Evolutionary conservation across 2,113 vertebrate genomes (phyloP).

Genomic region (Mormyrus lacerda): DNA sequence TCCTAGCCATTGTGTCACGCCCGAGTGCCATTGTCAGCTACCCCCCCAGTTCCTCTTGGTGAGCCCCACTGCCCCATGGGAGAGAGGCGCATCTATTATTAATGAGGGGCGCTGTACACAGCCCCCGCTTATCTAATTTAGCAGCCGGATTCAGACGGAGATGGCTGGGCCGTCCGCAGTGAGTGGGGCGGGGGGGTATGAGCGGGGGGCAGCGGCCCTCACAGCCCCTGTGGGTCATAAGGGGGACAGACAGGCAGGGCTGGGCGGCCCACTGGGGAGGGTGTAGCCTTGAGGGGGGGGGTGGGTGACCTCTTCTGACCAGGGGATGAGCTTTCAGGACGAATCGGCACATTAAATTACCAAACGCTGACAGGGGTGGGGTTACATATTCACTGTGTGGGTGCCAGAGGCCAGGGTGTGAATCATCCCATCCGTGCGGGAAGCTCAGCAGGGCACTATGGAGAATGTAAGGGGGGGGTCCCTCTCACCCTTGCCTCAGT

Average conservation of each 20-base stretch:
- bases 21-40: conserved; percentile 58
- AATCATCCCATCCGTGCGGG: neutral
- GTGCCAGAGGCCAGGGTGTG: conserved; percentile 57
- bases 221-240: neutral
- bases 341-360: conserved; percentile 76
- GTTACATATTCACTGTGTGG: conserved; percentile 71
- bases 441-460: neutral
- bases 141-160: conserved; percentile 60
- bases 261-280: conserved; percentile 1
- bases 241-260: neutral
- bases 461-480: neutral
- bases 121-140: conserved; percentile 72
- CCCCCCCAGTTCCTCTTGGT: conserved; percentile 43
- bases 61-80: conserved; percentile 50
- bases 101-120: conserved; percentile 63
- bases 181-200: conserved; percentile 47
- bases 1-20: conserved; percentile 62
- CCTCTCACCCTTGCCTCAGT: neutral
- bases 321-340: conserved; percentile 55
- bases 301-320: conserved; percentile 52
- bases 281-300: conserved; percentile 9
- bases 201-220: conserved; percentile 34
- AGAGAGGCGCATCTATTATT: conserved; percentile 73
- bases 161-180: conserved; percentile 39
- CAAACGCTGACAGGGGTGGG: conserved; percentile 68